These are phyloP conservation scores for Columba guinea DNA, from an alignment of 2,797 vertebrate species.

Conservation along the genomic window DNA sequence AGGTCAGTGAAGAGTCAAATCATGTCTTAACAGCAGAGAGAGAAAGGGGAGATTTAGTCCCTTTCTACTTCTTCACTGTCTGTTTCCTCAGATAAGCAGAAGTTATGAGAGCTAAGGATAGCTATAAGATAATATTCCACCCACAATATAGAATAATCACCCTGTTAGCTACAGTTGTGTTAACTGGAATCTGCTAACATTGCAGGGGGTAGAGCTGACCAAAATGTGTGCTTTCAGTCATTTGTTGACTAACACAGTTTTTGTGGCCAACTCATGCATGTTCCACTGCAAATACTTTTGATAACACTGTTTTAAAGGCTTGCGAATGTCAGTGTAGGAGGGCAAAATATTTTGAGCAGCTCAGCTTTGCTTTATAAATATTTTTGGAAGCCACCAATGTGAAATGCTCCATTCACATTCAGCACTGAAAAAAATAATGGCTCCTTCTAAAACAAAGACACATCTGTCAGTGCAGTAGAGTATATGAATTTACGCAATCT, in stretches of 20 bases:
- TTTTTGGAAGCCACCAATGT: constrained; percentile 56
- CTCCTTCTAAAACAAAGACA: constrained; percentile 65
- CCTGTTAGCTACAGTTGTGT: neutral
- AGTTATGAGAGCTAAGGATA: neutral
- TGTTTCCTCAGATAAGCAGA: neutral
- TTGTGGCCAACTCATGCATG: neutral
- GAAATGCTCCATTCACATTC: constrained; percentile 54
- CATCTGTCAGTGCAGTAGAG: constrained; percentile 55
- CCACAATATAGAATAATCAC: neutral
- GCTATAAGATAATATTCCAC: neutral
- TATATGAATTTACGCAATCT: constrained; percentile 60
- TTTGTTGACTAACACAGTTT: constrained; percentile 11
- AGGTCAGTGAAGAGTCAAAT: neutral
- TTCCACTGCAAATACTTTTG: constrained; percentile 30
- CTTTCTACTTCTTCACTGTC: neutral
- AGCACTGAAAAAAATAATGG: constrained; percentile 28
- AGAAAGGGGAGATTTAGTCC: neutral
- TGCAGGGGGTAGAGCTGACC: neutral
- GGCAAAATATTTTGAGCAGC: constrained; percentile 64
- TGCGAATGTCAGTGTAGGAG: constrained; percentile 53
- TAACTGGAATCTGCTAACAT: neutral
- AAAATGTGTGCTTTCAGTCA: neutral
- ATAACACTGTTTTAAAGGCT: constrained; percentile 8
- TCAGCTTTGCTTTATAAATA: constrained; percentile 50
- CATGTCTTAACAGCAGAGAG: neutral